Base-by-base conservation (phyloP, 2,888 invertebrate genomes). In the Druceiella hillmani region DNA sequence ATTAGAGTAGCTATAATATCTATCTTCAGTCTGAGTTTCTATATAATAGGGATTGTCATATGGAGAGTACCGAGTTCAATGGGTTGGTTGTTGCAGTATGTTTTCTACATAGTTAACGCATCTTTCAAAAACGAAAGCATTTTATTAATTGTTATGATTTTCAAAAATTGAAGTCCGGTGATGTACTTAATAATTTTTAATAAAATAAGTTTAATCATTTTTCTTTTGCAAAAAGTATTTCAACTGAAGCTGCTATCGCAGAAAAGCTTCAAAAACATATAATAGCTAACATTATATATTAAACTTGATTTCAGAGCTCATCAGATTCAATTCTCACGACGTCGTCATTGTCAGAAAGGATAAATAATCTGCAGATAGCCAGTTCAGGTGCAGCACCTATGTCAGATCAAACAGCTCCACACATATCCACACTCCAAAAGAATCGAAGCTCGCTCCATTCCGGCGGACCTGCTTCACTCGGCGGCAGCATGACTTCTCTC, bases 241-340 rank as follows among this genome's bases (percentile, higher is more conserved):
- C 25, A 31, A 29, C 31, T 7, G 32, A 27, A 39, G 34, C 31
- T 31, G 27, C 11, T 15, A 17, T 6, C 2, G 1, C 2, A 24
- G 35, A 35, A 35, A 30, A 34, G 14, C 9, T 12, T 24, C 27
- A 34, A 34, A 34, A 28, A 25, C 29, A 29, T 12, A 13, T n/a
- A 27, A 25, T 5, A 3, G 10, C 26, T 17, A 17, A 15, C 16
- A 16, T 30, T n/a, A 10, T n/a, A n/a, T n/a, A n/a, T 38, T 40
- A 24, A 45, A 5, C 29, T 16, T 53, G 48, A 41, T 62, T 62
- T 3, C 63, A 78, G 76, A 78, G 75, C 57, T 68, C 77, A 40
- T 77, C 77, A 29, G 82, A 81, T 52, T 75, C 79, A 1, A 66
- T 76, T 39, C 65, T 75, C 44, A 68, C 69, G 28, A 64, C 59